These are phyloP conservation scores for Pterobdella sp. DNA, from an alignment of 2,888 invertebrate genomes.

Conservation along the genomic window DNA sequence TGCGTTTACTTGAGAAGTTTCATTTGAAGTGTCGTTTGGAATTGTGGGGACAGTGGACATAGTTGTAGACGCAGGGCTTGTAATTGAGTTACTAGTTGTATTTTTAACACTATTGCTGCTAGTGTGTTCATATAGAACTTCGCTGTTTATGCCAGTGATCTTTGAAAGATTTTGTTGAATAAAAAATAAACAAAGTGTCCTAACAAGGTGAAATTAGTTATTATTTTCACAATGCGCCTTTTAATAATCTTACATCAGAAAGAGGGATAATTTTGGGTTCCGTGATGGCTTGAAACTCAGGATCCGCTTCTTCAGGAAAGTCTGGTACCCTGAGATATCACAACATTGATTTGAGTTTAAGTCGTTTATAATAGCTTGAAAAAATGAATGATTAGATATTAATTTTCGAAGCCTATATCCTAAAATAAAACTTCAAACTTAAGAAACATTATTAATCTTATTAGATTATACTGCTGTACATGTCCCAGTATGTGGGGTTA, in stretches of 20 bases:
- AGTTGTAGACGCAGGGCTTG: neutral
- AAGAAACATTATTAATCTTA: too few relatives aligned
- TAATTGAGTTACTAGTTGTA: neutral
- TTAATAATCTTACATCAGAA: constrained; percentile 61
- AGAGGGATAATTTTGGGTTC: constrained; percentile 78
- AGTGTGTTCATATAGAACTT: constrained; percentile 26
- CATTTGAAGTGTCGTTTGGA: neutral
- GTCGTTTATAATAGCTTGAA: too few relatives aligned
- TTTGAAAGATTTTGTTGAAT: neutral
- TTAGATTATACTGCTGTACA: too few relatives aligned
- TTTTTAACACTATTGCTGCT: constrained; percentile 2
- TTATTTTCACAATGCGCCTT: neutral
- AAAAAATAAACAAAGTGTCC: neutral
- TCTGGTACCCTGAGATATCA: constrained; percentile 69
- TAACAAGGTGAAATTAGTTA: neutral
- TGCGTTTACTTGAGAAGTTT: neutral
- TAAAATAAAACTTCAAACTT: too few relatives aligned
- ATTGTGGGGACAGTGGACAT: neutral
- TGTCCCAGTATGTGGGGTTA: too few relatives aligned
- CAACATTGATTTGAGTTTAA: too few relatives aligned
- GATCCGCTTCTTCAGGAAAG: constrained; percentile 75
- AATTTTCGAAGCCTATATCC: too few relatives aligned
- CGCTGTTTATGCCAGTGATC: constrained; percentile 23
- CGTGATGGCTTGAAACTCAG: constrained; percentile 66
- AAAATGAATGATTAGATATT: too few relatives aligned